These are phyloP conservation scores for Camptogramma bilineatum DNA, from an alignment of 2,888 invertebrate genomes.

Conservation along the genomic window DNA sequence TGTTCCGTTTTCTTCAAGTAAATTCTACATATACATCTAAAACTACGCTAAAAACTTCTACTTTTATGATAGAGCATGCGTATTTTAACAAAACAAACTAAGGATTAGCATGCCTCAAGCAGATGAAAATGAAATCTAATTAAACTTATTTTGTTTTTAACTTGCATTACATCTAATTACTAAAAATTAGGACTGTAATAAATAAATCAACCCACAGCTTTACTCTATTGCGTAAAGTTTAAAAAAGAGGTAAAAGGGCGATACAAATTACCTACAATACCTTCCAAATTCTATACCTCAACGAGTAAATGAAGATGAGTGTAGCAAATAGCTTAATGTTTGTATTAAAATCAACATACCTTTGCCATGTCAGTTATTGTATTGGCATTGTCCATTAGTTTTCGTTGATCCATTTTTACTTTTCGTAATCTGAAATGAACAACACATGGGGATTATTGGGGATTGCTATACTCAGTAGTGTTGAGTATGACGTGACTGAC, in stretches of 20 bases:
- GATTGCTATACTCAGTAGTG: no score
- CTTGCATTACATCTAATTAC: neutral
- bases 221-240: neutral
- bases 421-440: slow-evolving; percentile 93
- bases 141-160: neutral
- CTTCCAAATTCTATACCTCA: slow-evolving; percentile 53
- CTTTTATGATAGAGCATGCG: slow-evolving; percentile 45
- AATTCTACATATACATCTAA: slow-evolving; percentile 28
- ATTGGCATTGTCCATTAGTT: slow-evolving; percentile 99
- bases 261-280: slow-evolving; percentile 46
- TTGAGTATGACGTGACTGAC: no score
- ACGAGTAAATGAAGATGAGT: slow-evolving; percentile 69
- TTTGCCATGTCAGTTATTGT: slow-evolving; percentile 99
- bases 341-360: slow-evolving; percentile 86
- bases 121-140: slow-evolving; percentile 46
- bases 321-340: slow-evolving; percentile 66
- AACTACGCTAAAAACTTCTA: slow-evolving; percentile 30
- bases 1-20: slow-evolving; percentile 6
- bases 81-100: slow-evolving; percentile 15
- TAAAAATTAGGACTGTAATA: neutral
- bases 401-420: slow-evolving; percentile 99
- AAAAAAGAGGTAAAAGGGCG: neutral
- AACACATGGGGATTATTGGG: slow-evolving; percentile 5
- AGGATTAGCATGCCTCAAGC: slow-evolving; percentile 56
- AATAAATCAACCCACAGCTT: neutral